Evolutionary conservation across 1,140 invertebrate genomes (phyloP), one percentile per base, ranked within the genome.

Genomic region (Procambarus virginalis): DNA sequence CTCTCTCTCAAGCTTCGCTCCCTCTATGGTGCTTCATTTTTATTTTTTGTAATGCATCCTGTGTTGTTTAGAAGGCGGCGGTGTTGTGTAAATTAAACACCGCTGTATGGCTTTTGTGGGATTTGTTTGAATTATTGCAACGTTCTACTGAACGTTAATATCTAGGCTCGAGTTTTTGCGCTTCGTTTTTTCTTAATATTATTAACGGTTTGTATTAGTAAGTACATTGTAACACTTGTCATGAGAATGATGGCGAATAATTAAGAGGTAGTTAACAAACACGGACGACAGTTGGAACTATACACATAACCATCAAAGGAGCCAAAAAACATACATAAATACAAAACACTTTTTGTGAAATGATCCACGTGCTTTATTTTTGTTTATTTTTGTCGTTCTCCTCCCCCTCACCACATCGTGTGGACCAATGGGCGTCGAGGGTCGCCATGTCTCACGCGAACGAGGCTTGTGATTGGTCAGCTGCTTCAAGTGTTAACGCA

Each of bases 401-500:
- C 34, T 79, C 51, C 51, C 51, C 51, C 20, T 51, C 46, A 22
- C 17, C 5, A 6, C 14, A 17, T 34, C 34, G 6, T 34, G 48
- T 46, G 20, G 20, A 20, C 77, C 77, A 79, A 79, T 79, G 77
- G n/a, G 77, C 77, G 77, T 79, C 45, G 45, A 79, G 77, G 48
- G 48, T 9, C 77, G 77, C 77, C 77, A 79, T 79, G 77, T 79
- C 77, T 79, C 77, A 79, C 77, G 77, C 48, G 77, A 51, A 79
- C 14, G 20, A 4, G 48, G 77, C 10, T 34, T n/a, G 46, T 51
- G 48, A 79, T 79, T 79, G 77, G 77, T 51, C 48, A 51, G 14
- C 12, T 6, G 48, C 8, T 79, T 79, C 49, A 79, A 55, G 77
- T 79, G 77, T 51, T 79, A 51, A 79, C 75, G 17, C 12, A 68